Evolutionary conservation across 1,140 invertebrate genomes (phyloP), one percentile per base, ranked within the genome.

Genomic region (Colletes latitarsis): DNA sequence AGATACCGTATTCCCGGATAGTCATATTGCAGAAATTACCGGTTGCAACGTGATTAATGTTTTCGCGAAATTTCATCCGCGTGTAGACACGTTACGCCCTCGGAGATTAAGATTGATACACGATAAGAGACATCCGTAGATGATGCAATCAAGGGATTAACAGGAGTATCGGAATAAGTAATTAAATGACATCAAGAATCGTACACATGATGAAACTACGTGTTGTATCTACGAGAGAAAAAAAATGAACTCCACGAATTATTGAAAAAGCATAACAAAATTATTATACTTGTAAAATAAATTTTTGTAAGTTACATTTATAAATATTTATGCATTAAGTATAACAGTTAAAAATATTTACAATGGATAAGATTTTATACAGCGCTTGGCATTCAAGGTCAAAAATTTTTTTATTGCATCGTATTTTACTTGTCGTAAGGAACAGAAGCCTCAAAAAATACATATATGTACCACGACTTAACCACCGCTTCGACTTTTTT

Each of bases 91-190:
- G 52, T 30, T 55, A 41, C 74, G 43, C 49, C 74, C 74, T 58
- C 64, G 57, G 74, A 84, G 82, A 73, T 86, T 86, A 86, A 86
- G 84, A 86, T 82, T 74, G 84, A 86, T 84, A 80, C 81, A 75
- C 55, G 76, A 80, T 84, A 83, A 82, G 76, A 58, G 70, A 52
- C 19, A 67, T 43, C 17, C 19, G n/a, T 17, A 49, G 1, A 14
- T 19, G 52, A 53, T 77, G 67, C 43, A 53, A 77, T 70, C 43
- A 77, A 43, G 43, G 5, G 43, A 70, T 70, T 70, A 70, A 5
- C 21, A 52, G 53, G 62, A 14, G 17, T 3, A 66, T n/a, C 12
- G 9, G 4, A 43, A 62, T 70, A 30, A 68, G 17, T 63, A 60
- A 70, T 62, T 14, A 43, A 49, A 21, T 49, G 64, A 49, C 19